A percentile compares a stretch with the other conserved stretches of the same genome.
phyloP scores from a whole-genome alignment of 2,113 vertebrate genomes.

The Phrynosoma blainvillii region DNA sequence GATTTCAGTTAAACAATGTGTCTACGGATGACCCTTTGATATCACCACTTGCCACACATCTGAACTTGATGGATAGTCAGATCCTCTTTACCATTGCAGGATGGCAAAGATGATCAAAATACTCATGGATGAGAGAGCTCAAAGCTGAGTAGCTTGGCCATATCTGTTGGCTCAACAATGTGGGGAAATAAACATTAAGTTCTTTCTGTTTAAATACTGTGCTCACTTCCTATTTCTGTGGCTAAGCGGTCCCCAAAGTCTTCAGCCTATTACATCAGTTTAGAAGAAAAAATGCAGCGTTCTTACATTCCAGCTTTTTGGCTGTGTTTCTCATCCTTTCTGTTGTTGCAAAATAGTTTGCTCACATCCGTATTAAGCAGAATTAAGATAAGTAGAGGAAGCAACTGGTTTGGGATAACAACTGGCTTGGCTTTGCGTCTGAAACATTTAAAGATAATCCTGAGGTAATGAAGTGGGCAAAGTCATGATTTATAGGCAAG shows the following conservation, averaged over 20 bases:
- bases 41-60: not conserved
- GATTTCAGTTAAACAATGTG: not conserved
- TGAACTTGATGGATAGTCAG: not conserved
- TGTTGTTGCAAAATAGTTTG: not conserved
- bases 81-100: not conserved
- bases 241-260: not conserved
- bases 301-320: not conserved
- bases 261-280: not conserved
- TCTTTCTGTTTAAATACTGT: not conserved
- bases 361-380: not conserved
- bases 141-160: not conserved
- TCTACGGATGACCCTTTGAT: not conserved
- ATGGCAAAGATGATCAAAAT: not conserved
- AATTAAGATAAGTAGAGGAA: conserved; percentile 28
- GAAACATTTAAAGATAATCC: conserved; percentile 36
- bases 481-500: conserved; percentile 24
- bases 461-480: conserved; percentile 16
- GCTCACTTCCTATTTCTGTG: not conserved
- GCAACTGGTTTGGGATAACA: conserved; percentile 38
- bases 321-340: not conserved
- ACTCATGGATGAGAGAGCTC: too few species aligned
- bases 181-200: not conserved
- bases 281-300: not conserved
- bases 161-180: not conserved
- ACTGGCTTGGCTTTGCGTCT: conserved; percentile 38